These are phyloP conservation scores for Hemiprocne comata DNA, from an alignment of 2,113 vertebrate genomes.

Conservation along the genomic window DNA sequence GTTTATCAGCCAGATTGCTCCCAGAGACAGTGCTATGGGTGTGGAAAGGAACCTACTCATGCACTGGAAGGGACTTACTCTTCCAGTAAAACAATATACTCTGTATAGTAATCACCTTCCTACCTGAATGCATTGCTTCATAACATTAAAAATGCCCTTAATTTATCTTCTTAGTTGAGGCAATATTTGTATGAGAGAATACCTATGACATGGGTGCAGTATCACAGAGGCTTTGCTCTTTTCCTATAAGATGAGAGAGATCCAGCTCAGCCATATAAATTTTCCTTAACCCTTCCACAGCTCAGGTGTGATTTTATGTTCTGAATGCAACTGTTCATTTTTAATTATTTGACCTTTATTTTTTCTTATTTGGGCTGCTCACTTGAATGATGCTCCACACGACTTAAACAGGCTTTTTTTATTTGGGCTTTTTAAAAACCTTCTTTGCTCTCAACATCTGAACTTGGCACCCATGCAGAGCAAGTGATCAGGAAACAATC, in stretches of 20 bases:
- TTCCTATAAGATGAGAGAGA: background rate
- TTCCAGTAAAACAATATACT: background rate
- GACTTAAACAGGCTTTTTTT: background rate
- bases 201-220: background rate
- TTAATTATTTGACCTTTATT: background rate
- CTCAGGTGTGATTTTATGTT: background rate
- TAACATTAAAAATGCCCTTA: background rate
- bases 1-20: background rate
- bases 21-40: background rate
- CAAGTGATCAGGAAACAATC: background rate
- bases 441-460: background rate
- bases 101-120: background rate
- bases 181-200: background rate
- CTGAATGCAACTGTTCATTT: background rate
- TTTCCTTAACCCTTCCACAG: background rate
- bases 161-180: background rate
- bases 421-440: background rate
- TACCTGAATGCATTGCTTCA: background rate
- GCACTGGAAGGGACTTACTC: background rate
- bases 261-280: background rate
- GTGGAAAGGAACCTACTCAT: background rate
- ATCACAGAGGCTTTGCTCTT: background rate
- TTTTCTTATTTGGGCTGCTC: background rate
- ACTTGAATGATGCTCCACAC: background rate
- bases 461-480: background rate